Conservation (phyloP, 2,113 vertebrate species). For the Butastur rufipennis region DNA sequence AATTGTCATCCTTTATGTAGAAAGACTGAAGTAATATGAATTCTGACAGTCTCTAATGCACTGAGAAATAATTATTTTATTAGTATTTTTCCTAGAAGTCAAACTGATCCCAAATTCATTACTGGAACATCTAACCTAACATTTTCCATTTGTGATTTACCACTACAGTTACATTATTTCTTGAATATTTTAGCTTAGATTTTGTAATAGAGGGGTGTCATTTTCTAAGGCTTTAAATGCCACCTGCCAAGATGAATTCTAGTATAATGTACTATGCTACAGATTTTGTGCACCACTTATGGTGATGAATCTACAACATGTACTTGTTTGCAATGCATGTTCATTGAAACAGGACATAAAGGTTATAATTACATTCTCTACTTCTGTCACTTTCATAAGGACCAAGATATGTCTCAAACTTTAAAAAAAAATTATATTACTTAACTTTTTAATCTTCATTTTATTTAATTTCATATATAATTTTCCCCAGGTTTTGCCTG, state of each 20-base stretch:
- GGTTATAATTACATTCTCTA: background rate
- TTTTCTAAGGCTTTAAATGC: background rate
- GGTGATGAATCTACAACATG: background rate
- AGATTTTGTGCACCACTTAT: background rate
- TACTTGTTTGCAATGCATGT: background rate
- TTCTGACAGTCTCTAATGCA: background rate
- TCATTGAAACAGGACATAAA: background rate
- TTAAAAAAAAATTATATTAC: background rate
- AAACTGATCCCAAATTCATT: background rate
- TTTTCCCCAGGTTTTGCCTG: too few species aligned
- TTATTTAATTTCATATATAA: background rate
- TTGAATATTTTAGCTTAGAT: background rate
- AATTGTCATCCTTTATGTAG: background rate
- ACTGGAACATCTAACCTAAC: background rate
- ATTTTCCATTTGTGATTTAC: background rate
- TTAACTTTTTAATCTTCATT: background rate
- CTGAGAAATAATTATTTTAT: background rate
- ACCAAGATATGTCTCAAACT: background rate
- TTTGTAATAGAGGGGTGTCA: background rate
- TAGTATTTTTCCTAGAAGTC: background rate
- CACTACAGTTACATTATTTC: background rate
- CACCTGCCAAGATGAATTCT: background rate
- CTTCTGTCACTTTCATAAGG: background rate
- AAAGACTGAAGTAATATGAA: background rate
- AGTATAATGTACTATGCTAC: background rate